Conservation (phyloP, 2,113 vertebrate genomes). For the Poeciliopsis occidentalis region DNA sequence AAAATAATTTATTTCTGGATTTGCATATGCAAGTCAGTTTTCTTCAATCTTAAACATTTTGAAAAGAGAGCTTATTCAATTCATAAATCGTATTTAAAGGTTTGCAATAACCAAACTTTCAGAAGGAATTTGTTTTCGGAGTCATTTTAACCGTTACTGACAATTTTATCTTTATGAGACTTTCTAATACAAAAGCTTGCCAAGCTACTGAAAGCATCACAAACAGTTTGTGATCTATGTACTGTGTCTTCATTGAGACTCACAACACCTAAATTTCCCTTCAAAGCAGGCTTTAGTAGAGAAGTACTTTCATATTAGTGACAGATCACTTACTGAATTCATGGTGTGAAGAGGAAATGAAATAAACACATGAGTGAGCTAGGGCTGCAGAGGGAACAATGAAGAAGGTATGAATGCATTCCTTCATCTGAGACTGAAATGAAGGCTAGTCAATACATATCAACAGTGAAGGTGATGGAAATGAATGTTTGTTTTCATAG, state of each 20-base stretch:
- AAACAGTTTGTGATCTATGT: conserved; percentile 39
- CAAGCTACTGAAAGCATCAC: conserved; percentile 37
- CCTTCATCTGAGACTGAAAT: conserved; percentile 15
- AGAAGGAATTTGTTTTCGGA: conserved; percentile 45
- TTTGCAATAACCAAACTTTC: conserved; percentile 55
- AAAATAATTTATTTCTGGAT: conserved; percentile 36
- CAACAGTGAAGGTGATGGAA: not conserved
- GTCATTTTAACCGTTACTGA: conserved; percentile 48
- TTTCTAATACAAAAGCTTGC: conserved; percentile 32
- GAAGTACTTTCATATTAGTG: conserved; percentile 25
- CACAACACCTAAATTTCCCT: conserved; percentile 30
- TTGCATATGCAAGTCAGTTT: conserved; percentile 42
- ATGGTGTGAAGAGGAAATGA: conserved; percentile 22
- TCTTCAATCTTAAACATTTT: conserved; percentile 41
- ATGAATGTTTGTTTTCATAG: conserved; percentile 6
- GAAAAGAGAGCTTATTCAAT: conserved; percentile 14
- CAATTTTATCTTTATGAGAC: conserved; percentile 46
- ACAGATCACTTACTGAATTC: conserved; percentile 26
- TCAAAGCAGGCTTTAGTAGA: conserved; percentile 34
- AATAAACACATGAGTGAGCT: conserved; percentile 28
- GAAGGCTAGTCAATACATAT: conserved; percentile 9
- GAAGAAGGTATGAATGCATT: conserved; percentile 18
- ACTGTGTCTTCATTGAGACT: conserved; percentile 37
- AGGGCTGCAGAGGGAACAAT: conserved; percentile 5
- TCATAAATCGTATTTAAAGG: conserved; percentile 43